phyloP scores from a whole-genome alignment of 2,888 invertebrate species.

The Temnothorax unifasciatus region DNA sequence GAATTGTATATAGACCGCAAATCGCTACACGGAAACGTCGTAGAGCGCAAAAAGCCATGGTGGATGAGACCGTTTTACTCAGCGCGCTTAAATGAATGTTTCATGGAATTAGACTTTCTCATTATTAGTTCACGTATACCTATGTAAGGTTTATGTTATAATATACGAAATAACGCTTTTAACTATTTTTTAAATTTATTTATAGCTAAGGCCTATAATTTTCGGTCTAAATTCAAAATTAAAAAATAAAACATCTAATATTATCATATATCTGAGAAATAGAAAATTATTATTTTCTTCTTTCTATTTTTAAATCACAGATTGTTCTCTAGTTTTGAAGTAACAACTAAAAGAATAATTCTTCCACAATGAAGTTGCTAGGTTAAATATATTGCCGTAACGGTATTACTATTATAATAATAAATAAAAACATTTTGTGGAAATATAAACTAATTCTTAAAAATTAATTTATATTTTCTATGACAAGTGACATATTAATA shows the following conservation, averaged over 20 bases:
- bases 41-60: conserved; percentile 17
- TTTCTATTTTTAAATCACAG: background rate
- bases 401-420: background rate
- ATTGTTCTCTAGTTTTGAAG: background rate
- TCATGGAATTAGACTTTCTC: background rate
- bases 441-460: background rate
- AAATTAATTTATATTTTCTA: conserved; percentile 9
- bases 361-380: background rate
- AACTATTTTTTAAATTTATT: background rate
- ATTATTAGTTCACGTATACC: background rate
- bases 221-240: background rate
- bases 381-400: background rate
- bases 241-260: background rate
- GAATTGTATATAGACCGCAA: conserved; percentile 19
- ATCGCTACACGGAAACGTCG: conserved; percentile 13
- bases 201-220: background rate
- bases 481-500: background rate
- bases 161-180: background rate
- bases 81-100: conserved; percentile 19
- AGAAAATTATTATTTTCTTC: background rate
- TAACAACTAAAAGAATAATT: conserved; percentile 11
- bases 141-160: background rate
- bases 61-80: conserved; percentile 27
- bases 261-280: background rate
- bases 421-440: background rate